Evolutionary conservation across 2,797 vertebrate genomes (phyloP).

Genomic region (Squalus acanthias): DNA sequence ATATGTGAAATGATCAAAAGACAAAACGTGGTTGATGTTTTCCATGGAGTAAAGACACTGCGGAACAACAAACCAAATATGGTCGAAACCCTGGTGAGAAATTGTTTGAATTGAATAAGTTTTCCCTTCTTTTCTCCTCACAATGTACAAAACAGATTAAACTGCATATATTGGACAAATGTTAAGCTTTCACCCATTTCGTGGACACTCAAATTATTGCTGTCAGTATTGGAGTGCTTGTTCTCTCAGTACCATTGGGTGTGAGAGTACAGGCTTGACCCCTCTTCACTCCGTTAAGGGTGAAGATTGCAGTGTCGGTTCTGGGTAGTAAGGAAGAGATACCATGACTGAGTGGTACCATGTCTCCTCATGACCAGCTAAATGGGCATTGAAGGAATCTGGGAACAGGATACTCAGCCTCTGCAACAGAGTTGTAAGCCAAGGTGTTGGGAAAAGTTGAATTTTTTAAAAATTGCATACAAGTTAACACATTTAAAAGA

Average conservation of each 20-base stretch:
- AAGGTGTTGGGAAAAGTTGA: neutral
- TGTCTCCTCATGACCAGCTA: neutral
- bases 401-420: neutral
- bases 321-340: neutral
- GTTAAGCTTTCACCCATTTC: neutral
- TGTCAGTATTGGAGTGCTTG: neutral
- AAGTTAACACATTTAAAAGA: neutral
- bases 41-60: slow-evolving; percentile 93
- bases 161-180: too few species aligned
- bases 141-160: neutral
- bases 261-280: too few species aligned
- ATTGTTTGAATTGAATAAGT: neutral
- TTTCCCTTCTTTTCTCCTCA: neutral
- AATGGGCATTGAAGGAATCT: neutral
- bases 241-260: neutral
- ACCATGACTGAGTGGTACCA: neutral
- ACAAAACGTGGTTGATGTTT: slow-evolving; percentile 94
- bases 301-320: neutral
- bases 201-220: neutral
- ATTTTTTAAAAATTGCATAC: neutral
- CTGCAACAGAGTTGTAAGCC: neutral
- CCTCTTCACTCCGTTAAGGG: neutral
- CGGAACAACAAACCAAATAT: slow-evolving; percentile 98
- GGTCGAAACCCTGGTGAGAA: slow-evolving; percentile 92
- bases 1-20: slow-evolving; percentile 98